These are phyloP conservation scores for Montifringilla adamsi DNA, from an alignment of 2,113 vertebrate species.

Conservation along the genomic window DNA sequence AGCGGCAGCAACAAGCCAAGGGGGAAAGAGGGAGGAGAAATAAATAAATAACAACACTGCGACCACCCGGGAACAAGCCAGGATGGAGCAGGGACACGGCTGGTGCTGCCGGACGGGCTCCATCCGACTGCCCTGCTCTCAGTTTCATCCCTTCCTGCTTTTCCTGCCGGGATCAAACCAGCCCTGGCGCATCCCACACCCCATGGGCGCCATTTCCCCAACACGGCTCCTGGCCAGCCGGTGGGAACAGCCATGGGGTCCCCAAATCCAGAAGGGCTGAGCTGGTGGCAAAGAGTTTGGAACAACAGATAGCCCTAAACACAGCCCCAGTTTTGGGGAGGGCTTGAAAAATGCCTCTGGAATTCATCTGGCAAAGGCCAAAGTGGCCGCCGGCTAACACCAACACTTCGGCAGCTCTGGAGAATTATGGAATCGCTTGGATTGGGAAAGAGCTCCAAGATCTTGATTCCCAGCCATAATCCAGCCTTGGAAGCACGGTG, in stretches of 20 bases:
- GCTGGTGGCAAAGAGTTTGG: background rate
- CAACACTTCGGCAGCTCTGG: accelerated
- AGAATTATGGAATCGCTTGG: background rate
- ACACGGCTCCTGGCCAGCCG: accelerated
- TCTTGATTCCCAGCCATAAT: background rate
- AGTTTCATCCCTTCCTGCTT: accelerated
- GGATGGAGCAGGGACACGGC: background rate
- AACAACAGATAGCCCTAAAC: accelerated
- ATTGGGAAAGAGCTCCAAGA: background rate
- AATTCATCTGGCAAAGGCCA: background rate
- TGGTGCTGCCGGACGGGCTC: background rate
- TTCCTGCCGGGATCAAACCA: background rate
- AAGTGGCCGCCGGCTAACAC: accelerated
- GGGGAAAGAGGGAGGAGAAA: conserved; percentile 9
- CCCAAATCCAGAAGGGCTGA: accelerated
- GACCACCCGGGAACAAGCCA: background rate
- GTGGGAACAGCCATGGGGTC: background rate
- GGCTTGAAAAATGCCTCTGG: accelerated
- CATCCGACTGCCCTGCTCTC: background rate
- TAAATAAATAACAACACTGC: background rate
- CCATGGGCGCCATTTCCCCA: accelerated
- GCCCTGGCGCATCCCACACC: accelerated
- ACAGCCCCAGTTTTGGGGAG: accelerated
- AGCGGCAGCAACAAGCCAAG: conserved; percentile 47
- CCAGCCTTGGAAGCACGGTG: accelerated